phyloP scores from a whole-genome alignment of 1,140 invertebrate genomes.

The Brachionus rotundiformis region DNA sequence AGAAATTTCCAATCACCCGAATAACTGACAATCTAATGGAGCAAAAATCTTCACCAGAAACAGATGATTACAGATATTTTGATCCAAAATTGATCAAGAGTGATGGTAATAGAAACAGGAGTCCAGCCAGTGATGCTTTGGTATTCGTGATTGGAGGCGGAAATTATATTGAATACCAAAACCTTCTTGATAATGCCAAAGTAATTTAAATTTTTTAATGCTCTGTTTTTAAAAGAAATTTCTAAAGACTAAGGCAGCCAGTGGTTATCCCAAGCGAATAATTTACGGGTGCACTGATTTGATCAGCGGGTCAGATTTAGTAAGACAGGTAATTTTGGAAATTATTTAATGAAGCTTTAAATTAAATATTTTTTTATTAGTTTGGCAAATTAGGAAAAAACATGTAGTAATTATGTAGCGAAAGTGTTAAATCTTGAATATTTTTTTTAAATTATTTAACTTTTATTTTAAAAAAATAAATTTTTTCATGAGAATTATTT shows the following conservation, averaged over 20 bases:
- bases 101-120: conserved; percentile 8
- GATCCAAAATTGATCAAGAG: conserved; percentile 79
- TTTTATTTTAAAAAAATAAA: conserved; percentile 5
- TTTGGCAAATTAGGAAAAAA: conserved; percentile 43
- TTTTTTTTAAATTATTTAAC: background rate
- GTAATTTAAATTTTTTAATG: too few species aligned
- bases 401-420: background rate
- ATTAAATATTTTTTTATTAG: background rate
- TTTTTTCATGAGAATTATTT: background rate
- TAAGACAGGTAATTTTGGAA: conserved; percentile 75
- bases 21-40: conserved; percentile 84
- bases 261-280: conserved; percentile 73
- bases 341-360: background rate
- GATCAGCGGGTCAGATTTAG: conserved; percentile 85
- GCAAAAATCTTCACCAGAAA: conserved; percentile 73
- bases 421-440: background rate
- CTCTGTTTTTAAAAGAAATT: background rate
- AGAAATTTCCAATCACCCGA: conserved; percentile 85
- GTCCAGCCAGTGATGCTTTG: conserved; percentile 68
- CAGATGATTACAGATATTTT: conserved; percentile 84
- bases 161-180: conserved; percentile 99
- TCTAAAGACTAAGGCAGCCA: conserved; percentile 68
- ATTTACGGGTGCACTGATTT: conserved; percentile 92
- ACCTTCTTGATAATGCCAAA: conserved; percentile 68
- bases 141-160: conserved; percentile 97